Base-by-base conservation (phyloP, 2,113 vertebrate species). In the Arothron firmamentum region DNA sequence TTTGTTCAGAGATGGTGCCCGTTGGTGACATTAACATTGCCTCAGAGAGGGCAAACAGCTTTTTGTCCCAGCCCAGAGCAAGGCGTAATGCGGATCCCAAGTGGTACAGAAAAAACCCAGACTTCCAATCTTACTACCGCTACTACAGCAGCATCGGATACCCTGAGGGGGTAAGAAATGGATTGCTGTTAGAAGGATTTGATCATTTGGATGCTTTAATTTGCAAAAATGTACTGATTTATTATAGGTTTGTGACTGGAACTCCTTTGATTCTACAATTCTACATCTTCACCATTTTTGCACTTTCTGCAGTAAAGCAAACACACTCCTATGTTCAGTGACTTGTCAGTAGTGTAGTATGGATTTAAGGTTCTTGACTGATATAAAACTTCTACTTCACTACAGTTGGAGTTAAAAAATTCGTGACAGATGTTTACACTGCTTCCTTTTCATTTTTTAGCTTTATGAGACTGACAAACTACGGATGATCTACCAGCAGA, bases 141-240 rank as follows among this genome's bases (percentile, higher is more conserved):
- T 93, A 92, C 84, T 93, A 92, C 87, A 92, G 82, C 76, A 92
- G 90, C 83, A 93, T 92, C 28, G 92, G 92, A 20, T 90, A 93
- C 89, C 89, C 86, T 0, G 92, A 92, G 70, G 92, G 91, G 86
- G 92, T 93, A 28, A 84, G 85, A 14, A 4, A 51, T 13, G 3
- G 16, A 3, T 19, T 11, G 14, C 1, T 14, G 14, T 8, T 28
- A 6, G n/a, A 7, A 52, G 52, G 15, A 47, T 8, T 18, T 43
- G 4, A 53, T 16, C 0, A 2, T 48, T 20, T 11, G 11, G 34
- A 38, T 38, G 34, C 11, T 12, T 38, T 38, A 38, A 11, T 38
- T 38, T 38, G 34, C 3, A 1, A 38, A 38, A 38, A 38, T 38
- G 8, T 12, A 38, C 2, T 31, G 3, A 31, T 9, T 31, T 31